Evolutionary conservation across 1,140 invertebrate genomes (phyloP).

Genomic region (Drosophila busckii): DNA sequence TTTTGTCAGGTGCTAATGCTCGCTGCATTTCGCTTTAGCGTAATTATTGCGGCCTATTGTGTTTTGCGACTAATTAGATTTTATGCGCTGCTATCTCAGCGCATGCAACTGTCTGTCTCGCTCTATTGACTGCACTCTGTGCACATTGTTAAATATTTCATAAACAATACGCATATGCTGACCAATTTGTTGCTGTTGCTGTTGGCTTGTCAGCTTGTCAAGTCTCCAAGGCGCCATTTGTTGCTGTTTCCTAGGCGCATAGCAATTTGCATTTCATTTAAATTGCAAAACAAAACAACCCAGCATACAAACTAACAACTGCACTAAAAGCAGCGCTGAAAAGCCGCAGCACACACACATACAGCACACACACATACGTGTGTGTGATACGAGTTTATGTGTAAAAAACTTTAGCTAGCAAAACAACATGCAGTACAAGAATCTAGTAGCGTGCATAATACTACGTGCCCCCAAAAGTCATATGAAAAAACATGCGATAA

Average conservation of each 20-base stretch:
- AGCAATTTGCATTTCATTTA: slow-evolving; percentile 71
- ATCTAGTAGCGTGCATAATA: slow-evolving; percentile 30
- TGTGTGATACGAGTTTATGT: background rate
- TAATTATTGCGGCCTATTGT: slow-evolving; percentile 71
- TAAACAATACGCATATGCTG: slow-evolving; percentile 64
- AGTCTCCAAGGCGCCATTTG: slow-evolving; percentile 52
- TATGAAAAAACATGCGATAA: slow-evolving; percentile 74
- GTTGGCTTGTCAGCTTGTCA: slow-evolving; percentile 10
- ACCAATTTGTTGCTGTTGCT: slow-evolving; percentile 25
- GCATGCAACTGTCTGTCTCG: background rate
- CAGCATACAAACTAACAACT: slow-evolving; percentile 51
- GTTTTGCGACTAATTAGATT: slow-evolving; percentile 69
- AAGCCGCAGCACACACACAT: slow-evolving; percentile 36
- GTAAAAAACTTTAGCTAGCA: slow-evolving; percentile 4
- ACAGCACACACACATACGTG: slow-evolving; percentile 19
- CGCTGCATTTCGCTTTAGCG: slow-evolving; percentile 37
- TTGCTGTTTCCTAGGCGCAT: slow-evolving; percentile 31
- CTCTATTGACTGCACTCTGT: slow-evolving; percentile 12
- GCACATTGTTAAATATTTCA: slow-evolving; percentile 46
- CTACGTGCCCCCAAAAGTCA: slow-evolving; percentile 63
- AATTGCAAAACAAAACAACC: slow-evolving; percentile 55
- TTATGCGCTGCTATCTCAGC: slow-evolving; percentile 29
- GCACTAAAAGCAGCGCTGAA: slow-evolving; percentile 41
- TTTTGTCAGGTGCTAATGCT: slow-evolving; percentile 55
- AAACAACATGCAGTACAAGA: slow-evolving; percentile 33